Evolutionary conservation across 2,113 vertebrate genomes (phyloP).

Genomic region (Aythya baeri): DNA sequence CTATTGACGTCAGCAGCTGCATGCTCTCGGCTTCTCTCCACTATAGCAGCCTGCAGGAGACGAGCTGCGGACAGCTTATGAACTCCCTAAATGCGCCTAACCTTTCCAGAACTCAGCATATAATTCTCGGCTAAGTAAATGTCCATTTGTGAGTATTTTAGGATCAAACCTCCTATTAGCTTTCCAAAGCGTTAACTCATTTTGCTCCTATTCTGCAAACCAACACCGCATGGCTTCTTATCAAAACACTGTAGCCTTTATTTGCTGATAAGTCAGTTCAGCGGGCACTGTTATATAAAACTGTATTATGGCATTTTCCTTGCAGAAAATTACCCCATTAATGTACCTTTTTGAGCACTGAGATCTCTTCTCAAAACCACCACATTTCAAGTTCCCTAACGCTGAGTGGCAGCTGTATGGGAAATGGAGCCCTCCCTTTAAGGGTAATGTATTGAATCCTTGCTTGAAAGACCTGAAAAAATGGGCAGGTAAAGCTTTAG

Average conservation of each 20-base stretch:
- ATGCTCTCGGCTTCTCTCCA: not conserved
- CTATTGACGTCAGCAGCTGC: slow-evolving; percentile 67
- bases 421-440: not conserved
- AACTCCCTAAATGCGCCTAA: not conserved
- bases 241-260: slow-evolving; percentile 52
- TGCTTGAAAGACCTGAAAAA: not conserved
- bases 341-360: slow-evolving; percentile 38
- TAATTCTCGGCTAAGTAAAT: not conserved
- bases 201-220: not conserved
- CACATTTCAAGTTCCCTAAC: slow-evolving; percentile 26
- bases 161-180: not conserved
- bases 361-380: slow-evolving; percentile 47
- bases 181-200: not conserved
- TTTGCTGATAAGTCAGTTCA: slow-evolving; percentile 57
- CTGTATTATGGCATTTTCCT: slow-evolving; percentile 14
- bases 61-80: not conserved
- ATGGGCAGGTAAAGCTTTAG: not conserved
- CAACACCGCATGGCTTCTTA: not conserved
- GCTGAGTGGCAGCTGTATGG: not conserved
- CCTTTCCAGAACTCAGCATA: not conserved
- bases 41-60: slow-evolving; percentile 41
- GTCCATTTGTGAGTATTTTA: not conserved
- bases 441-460: not conserved
- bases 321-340: slow-evolving; percentile 50
- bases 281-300: slow-evolving; percentile 50